phyloP scores from a whole-genome alignment of 1,140 invertebrate genomes.

The Aphelinus certus region DNA sequence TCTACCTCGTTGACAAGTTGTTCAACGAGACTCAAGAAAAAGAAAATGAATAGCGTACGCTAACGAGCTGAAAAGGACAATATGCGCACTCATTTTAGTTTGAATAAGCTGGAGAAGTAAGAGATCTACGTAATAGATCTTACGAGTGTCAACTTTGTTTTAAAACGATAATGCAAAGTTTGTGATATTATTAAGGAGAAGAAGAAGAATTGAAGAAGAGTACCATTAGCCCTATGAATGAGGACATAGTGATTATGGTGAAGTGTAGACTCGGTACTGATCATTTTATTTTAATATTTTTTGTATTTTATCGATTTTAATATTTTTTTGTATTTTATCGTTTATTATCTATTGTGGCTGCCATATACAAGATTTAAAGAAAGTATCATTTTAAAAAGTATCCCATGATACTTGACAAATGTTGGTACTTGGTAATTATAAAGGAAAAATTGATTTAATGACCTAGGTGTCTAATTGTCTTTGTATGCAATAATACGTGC shows the following conservation, averaged over 20 bases:
- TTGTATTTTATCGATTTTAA: conserved; percentile 37
- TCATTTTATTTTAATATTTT: conserved; percentile 53
- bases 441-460: not conserved
- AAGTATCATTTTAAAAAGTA: conserved; percentile 28
- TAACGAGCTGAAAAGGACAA: conserved; percentile 16
- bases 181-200: conserved; percentile 46
- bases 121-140: conserved; percentile 12
- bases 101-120: conserved; percentile 33
- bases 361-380: conserved; percentile 48
- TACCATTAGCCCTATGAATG: conserved; percentile 47
- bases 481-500: conserved; percentile 34
- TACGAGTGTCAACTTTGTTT: conserved; percentile 37
- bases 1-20: not conserved
- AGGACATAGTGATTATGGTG: conserved; percentile 44
- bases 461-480: conserved; percentile 35
- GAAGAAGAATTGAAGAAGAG: conserved; percentile 25
- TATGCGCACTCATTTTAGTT: conserved; percentile 15
- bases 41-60: not conserved
- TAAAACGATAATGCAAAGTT: conserved; percentile 46
- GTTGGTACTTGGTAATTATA: conserved; percentile 30
- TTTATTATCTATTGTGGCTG: conserved; percentile 54
- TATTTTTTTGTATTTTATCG: conserved; percentile 24
- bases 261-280: conserved; percentile 45
- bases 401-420: conserved; percentile 13
- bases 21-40: not conserved